These are phyloP conservation scores for Sprattus sprattus DNA, from an alignment of 2,113 vertebrate species.

Conservation along the genomic window DNA sequence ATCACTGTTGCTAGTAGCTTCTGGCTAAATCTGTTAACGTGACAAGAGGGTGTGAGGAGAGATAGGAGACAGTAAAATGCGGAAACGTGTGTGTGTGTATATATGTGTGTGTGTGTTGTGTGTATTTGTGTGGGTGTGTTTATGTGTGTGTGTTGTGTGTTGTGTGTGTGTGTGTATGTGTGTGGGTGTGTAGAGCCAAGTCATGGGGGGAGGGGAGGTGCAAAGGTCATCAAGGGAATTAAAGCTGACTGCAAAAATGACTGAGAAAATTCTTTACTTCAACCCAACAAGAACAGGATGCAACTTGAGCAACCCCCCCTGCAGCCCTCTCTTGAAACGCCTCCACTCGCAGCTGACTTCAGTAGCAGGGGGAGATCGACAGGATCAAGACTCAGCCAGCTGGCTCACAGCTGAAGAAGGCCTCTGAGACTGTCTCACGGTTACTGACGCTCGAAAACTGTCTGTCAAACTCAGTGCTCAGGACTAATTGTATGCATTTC, in stretches of 20 bases:
- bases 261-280: background rate
- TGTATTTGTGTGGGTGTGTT: background rate
- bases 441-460: background rate
- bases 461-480: background rate
- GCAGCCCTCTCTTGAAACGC: background rate
- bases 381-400: background rate
- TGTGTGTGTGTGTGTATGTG: background rate
- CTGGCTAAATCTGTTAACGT: slow-evolving; percentile 34
- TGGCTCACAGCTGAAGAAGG: background rate
- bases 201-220: slow-evolving; percentile 25
- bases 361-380: background rate
- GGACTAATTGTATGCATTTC: slow-evolving; percentile 1
- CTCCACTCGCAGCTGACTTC: background rate
- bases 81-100: background rate
- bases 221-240: background rate
- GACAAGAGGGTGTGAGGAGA: slow-evolving; percentile 35
- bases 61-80: background rate
- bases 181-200: background rate
- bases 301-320: background rate
- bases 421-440: background rate
- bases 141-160: background rate
- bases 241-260: slow-evolving; percentile 4
- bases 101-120: background rate
- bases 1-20: background rate
- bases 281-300: background rate